Evolutionary conservation across 1,140 invertebrate species (phyloP), one percentile per base, ranked within the genome.

Genomic region (Charaxes varanes): DNA sequence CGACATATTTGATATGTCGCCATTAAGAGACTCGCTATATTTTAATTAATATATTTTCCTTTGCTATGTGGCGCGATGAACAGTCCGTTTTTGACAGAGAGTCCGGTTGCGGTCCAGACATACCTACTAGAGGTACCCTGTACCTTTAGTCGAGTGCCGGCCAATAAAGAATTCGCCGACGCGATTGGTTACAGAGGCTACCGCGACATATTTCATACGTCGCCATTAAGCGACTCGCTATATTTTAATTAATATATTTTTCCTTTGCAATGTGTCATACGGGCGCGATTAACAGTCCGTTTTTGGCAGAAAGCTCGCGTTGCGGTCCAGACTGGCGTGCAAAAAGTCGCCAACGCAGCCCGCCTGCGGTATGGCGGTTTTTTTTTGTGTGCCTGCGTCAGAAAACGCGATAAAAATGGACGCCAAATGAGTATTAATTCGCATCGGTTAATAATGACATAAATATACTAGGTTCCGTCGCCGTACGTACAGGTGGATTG

Each of bases 391-490:
- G 31, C 12, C n/a, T 42, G 53, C 61, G 48, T 62, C 63, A 67
- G 68, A 61, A 60, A 62, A 57, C 62, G 56, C 59, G 60, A 67
- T 71, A 66, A 73, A 78, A 79, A 78, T 71, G 74, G 62, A 62
- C 67, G 61, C 65, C 63, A 69, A 79, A 82, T 78, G 72, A 78
- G 74, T 76, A 82, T 82, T 82, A 79, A 79, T 82, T 81, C 70
- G 56, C 68, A 60, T 66, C 59, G 62, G 66, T 78, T 82, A 82
- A 79, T 82, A 82, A 82, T 82, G 78, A 82, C 74, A 79, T 79
- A 82, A 82, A 82, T 79, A 78, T 61, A 61, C 62, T 70, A 73
- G 63, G 60, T 58, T 53, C 23, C 60, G 45, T 31, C 4, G n/a
- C 15, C 11, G 4, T 31, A 52, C 35, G 32, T 65, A 76, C 56